phyloP scores from a whole-genome alignment of 1,140 invertebrate species.

The Drosophila azteca region DNA sequence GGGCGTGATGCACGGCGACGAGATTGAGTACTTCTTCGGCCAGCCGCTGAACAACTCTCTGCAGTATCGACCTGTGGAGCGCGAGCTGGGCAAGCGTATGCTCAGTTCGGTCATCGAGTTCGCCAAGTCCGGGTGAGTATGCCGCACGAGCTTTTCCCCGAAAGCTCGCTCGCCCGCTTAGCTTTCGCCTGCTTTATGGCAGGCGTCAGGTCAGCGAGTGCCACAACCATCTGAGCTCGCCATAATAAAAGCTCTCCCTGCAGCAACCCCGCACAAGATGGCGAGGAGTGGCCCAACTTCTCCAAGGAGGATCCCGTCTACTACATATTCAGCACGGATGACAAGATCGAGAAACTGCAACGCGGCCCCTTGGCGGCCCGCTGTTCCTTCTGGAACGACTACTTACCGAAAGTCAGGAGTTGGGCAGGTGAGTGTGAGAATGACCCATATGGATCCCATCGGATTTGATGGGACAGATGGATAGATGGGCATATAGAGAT shows the following conservation, averaged over 20 bases:
- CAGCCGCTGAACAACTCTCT: constrained; percentile 93
- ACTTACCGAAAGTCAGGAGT: constrained; percentile 92
- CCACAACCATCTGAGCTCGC: neutral
- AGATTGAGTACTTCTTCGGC: constrained; percentile 98
- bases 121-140: constrained; percentile 92
- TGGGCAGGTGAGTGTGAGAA: constrained; percentile 86
- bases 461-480: neutral
- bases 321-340: constrained; percentile 93
- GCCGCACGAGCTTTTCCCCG: constrained; percentile 20
- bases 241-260: constrained; percentile 59
- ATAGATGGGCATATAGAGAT: constrained; percentile 17
- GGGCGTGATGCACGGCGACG: constrained; percentile 98
- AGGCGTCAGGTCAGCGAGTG: constrained; percentile 1
- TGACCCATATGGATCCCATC: neutral
- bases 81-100: constrained; percentile 92
- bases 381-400: constrained; percentile 98
- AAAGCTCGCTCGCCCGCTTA: neutral
- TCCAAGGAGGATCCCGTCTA: constrained; percentile 93
- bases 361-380: constrained; percentile 92
- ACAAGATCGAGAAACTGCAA: constrained; percentile 85
- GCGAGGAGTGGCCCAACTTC: constrained; percentile 95
- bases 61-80: constrained; percentile 91
- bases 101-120: constrained; percentile 94
- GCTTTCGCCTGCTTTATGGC: constrained; percentile 25
- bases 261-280: constrained; percentile 92